Evolutionary conservation across 1,140 invertebrate genomes (phyloP), one percentile per base, ranked within the genome.

Genomic region (Platyura marginata): DNA sequence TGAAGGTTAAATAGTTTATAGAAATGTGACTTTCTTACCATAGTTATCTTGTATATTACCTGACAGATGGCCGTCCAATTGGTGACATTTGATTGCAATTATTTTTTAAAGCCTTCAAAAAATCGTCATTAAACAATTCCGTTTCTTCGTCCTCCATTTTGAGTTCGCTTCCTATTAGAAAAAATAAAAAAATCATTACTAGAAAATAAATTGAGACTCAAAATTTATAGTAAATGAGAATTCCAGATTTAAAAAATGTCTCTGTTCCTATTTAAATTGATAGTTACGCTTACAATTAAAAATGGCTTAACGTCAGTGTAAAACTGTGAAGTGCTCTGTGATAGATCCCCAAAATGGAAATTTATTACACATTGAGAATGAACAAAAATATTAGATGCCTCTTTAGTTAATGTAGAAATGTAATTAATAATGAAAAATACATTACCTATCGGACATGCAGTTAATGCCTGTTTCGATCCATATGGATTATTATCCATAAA

Each of bases 81-180:
- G 34, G 21, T 21, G 48, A 48, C n/a, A 49, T 49, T 22, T 11
- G 8, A 11, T 13, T 18, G 2, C 50, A 47, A 3, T 58, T 56
- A 35, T 46, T 55, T 44, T 77, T 71, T 47, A 84, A 57, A 53
- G 82, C 79, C 2, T 66, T 65, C 37, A 81, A 56, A 48, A 76
- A 85, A 25, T 74, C 76, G 52, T 77, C 81, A 57, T 83, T 78
- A 53, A 85, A 83, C 21, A 83, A 65, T 62, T 85, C 80, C 20
- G 78, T 79, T 51, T 85, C 82, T 54, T 88, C 82, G 54, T 87
- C 83, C 45, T 81, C 81, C 65, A 80, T 80, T 47, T 73, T 71
- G 25, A 84, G 71, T 42, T 71, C 70, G 44, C 46, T 49, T 23
- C 21, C 13, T n/a, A 16, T 11, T 36, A 5, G 15, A 16, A n/a